Evolutionary conservation across 2,888 invertebrate genomes (phyloP), one percentile per base, ranked within the genome.

Genomic region (Campopleginae sp.): DNA sequence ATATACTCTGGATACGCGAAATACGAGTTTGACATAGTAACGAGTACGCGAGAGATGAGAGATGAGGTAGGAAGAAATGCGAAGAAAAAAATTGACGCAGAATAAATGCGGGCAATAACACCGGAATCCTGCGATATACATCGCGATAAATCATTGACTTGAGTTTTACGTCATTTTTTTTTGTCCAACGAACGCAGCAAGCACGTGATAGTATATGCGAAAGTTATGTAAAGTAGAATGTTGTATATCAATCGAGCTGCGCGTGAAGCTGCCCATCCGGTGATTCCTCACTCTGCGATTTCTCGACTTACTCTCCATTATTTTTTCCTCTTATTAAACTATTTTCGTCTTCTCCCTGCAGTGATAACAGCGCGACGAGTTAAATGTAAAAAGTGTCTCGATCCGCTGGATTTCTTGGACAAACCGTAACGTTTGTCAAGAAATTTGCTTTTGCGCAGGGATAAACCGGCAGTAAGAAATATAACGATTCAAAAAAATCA

Each of bases 61-160:
- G 42, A 68, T 46, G 75, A 75, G 42, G 75, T 46, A 44, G 54
- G 54, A 27, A 54, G 23, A 33, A 58, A 58, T 23, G 42, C 44
- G 51, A 74, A 46, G 31, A 46, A 54, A 63, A 70, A 74, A 79
- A 76, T 68, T 66, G 33, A 63, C 80, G 65, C 71, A 48, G 63
- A 83, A 88, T 88, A 90, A 90, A 89, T 87, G 90, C 88, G 90
- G 90, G 90, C 90, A 90, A 91, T 88, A 91, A 88, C 88, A 71
- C 61, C 66, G 42, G 83, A 88, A 89, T 90, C 89, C 90, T 91
- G 90, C 80, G 83, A 89, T 90, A 90, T 90, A 90, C 89, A 87
- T 87, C 84, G 84, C 84, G 88, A 85, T 89, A 89, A 89, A 89
- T 88, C 89, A 87, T 86, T 78, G 83, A 58, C 54, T 14, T 68